Evolutionary conservation across 2,113 vertebrate species (phyloP).

Genomic region (Chunga burmeisteri): DNA sequence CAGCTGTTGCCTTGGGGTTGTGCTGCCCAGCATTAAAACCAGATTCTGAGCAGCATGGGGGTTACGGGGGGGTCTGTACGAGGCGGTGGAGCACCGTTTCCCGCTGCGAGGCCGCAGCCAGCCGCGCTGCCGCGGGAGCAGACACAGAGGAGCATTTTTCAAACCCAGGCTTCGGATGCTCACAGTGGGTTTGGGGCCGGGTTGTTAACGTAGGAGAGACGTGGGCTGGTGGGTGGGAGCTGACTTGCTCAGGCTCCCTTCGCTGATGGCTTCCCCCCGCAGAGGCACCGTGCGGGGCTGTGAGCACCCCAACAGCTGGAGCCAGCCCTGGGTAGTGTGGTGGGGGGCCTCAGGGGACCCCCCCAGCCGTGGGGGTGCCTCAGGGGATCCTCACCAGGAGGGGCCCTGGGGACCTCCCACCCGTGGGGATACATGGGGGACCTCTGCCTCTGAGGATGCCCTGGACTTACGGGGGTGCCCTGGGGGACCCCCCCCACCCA

Average conservation of each 20-base stretch:
- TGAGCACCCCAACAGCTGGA: neutral
- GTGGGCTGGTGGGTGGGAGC: constrained; percentile 27
- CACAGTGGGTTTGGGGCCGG: neutral
- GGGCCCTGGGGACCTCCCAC: neutral
- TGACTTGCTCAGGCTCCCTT: neutral
- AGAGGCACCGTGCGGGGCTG: neutral
- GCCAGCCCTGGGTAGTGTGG: neutral
- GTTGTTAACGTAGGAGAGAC: neutral
- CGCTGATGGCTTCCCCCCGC: neutral
- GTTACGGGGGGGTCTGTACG: accelerated
- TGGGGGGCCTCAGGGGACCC: neutral
- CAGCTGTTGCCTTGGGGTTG: neutral
- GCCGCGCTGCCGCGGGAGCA: neutral
- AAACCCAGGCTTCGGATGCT: neutral
- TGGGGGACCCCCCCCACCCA: neutral
- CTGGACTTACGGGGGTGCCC: neutral
- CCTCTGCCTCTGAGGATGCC: neutral
- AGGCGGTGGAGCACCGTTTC: neutral
- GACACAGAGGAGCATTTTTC: constrained; percentile 36
- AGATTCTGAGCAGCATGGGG: accelerated
- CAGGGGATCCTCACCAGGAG: neutral
- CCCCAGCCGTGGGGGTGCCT: neutral
- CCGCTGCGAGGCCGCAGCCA: neutral
- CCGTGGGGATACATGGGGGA: neutral
- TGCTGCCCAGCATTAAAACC: neutral